These are phyloP conservation scores for Typhlomys cinereus DNA, from an alignment of 2,113 vertebrate genomes.

Conservation along the genomic window DNA sequence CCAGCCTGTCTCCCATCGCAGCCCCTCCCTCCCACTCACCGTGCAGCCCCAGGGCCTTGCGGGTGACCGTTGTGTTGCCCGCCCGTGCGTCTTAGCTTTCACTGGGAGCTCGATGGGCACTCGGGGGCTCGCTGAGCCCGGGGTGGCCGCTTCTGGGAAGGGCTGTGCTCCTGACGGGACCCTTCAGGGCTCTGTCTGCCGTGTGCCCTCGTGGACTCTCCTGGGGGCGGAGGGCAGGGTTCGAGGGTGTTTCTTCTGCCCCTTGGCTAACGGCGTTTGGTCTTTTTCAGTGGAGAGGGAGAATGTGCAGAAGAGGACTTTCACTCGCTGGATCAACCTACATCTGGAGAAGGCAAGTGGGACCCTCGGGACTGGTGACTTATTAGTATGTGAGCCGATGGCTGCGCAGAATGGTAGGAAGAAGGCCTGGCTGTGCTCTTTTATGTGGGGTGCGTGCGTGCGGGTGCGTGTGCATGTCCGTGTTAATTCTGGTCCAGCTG, in stretches of 20 bases:
- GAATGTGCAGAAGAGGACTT: constrained; percentile 98
- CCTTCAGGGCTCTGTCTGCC: background rate
- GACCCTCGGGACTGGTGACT: accelerated
- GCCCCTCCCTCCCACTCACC: accelerated
- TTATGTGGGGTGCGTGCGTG: background rate
- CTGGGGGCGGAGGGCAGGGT: background rate
- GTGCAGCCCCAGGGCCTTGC: accelerated
- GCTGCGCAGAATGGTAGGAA: accelerated
- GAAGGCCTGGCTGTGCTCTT: accelerated
- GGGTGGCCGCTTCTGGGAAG: background rate
- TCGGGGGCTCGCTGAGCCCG: background rate
- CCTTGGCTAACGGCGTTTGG: constrained; percentile 56
- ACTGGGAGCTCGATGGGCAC: too few relatives aligned
- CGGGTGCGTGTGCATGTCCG: background rate
- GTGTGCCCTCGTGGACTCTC: accelerated
- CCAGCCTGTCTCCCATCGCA: background rate
- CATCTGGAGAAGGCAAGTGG: constrained; percentile 95
- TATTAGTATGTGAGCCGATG: accelerated
- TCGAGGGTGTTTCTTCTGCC: accelerated
- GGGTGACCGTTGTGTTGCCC: background rate
- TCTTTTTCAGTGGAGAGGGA: constrained; percentile 93
- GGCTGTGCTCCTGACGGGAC: background rate
- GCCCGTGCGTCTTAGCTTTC: accelerated
- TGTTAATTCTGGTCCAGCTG: background rate
- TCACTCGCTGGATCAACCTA: constrained; percentile 98